phyloP scores from a whole-genome alignment of 2,113 vertebrate genomes.

The Callospermophilus lateralis region DNA sequence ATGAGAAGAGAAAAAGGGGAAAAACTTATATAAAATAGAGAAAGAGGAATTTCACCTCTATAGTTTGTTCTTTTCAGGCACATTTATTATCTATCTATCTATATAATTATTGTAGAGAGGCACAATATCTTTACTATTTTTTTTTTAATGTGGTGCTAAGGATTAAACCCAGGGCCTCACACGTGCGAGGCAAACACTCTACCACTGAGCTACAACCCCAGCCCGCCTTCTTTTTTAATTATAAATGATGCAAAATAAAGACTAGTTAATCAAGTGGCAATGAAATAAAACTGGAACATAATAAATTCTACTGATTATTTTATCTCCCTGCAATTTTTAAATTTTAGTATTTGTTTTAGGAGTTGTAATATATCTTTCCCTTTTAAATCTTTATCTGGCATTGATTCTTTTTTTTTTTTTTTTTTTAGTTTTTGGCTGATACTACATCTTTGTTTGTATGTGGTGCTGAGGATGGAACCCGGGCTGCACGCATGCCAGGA shows the following conservation, averaged over 20 bases:
- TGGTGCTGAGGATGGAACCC: too few relatives aligned
- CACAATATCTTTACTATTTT: too few relatives aligned
- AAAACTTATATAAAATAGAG: background rate
- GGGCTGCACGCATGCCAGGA: too few relatives aligned
- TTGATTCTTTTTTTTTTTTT: background rate
- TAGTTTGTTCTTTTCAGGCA: background rate
- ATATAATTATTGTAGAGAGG: too few relatives aligned
- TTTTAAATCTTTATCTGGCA: background rate
- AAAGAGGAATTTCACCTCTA: background rate
- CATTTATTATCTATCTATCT: too few relatives aligned
- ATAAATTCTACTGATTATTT: background rate
- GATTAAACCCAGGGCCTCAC: too few relatives aligned
- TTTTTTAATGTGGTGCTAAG: too few relatives aligned
- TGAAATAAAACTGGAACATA: background rate
- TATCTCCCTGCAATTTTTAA: background rate
- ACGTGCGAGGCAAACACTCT: too few relatives aligned
- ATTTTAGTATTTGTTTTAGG: background rate
- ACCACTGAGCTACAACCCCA: too few relatives aligned
- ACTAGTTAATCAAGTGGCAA: background rate
- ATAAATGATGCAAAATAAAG: background rate
- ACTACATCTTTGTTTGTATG: too few relatives aligned
- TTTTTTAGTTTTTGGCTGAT: too few relatives aligned
- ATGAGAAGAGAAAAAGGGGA: background rate
- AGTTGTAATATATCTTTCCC: background rate
- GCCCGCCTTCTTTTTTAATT: background rate